Conservation (phyloP, 2,113 vertebrate species). For the Crypturellus undulatus region DNA sequence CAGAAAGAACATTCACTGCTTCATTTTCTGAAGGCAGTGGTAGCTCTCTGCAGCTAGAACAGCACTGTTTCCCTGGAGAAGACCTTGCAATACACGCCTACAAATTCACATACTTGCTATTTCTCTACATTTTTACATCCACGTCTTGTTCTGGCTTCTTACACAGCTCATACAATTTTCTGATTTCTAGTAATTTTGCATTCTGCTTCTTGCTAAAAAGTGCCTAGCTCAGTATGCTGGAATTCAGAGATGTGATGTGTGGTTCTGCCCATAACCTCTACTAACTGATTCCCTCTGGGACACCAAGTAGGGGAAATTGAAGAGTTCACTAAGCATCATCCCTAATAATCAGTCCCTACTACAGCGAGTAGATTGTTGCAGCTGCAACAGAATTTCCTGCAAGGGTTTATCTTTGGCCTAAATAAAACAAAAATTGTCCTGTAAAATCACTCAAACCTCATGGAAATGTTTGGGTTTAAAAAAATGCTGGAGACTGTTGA, state of each 20-base stretch:
- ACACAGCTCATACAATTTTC: not conserved
- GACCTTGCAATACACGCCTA: not conserved
- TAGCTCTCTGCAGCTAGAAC: not conserved
- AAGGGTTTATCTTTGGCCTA: not conserved
- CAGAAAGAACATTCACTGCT: not conserved
- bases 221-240: not conserved
- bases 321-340: not conserved
- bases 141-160: not conserved
- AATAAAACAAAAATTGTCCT: not conserved
- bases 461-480: not conserved
- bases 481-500: not conserved
- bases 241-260: not conserved
- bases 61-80: not conserved
- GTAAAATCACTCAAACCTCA: not conserved
- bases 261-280: not conserved
- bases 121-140: not conserved
- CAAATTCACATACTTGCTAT: not conserved
- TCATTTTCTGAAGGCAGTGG: not conserved
- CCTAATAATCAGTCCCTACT: not conserved
- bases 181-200: not conserved
- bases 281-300: not conserved
- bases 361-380: not conserved
- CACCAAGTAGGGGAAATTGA: not conserved
- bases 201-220: not conserved
- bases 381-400: not conserved